Percentiles rank a stretch among this genome's conserved stretches.
phyloP scores from a whole-genome alignment of 2,888 invertebrate species.

The Habroteleia sp. region DNA sequence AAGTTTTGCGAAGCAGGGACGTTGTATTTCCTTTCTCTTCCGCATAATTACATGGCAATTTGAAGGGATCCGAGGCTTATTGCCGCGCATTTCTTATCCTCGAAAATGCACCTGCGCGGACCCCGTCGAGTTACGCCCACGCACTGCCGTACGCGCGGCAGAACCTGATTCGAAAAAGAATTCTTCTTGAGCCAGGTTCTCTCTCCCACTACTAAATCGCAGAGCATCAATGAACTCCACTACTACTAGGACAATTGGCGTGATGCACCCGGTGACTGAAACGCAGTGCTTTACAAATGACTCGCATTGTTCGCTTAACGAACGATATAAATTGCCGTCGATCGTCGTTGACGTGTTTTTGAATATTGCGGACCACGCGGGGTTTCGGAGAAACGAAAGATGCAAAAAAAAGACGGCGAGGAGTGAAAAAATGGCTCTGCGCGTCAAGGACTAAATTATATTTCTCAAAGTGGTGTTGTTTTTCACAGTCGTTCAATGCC shows the following conservation, averaged over 20 bases:
- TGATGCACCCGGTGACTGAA: constrained; percentile 50
- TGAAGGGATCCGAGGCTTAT: constrained; percentile 25
- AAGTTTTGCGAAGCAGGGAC: neutral
- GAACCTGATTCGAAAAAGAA: constrained; percentile 60
- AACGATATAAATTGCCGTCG: constrained; percentile 66
- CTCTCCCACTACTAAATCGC: constrained; percentile 52
- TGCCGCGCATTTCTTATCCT: constrained; percentile 35
- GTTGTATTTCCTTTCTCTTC: constrained; percentile 40
- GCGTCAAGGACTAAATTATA: constrained; percentile 24
- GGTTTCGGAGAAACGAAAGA: constrained; percentile 31
- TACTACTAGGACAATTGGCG: constrained; percentile 28
- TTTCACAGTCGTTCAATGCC: constrained; percentile 24
- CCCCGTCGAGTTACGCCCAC: constrained; percentile 47
- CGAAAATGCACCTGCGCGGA: constrained; percentile 59
- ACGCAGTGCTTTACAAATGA: constrained; percentile 71
- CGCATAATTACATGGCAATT: constrained; percentile 55
- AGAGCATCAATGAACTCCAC: constrained; percentile 60
- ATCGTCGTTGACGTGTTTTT: constrained; percentile 58
- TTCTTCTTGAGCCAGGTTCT: constrained; percentile 43
- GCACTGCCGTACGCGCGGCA: constrained; percentile 31
- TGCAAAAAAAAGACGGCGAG: constrained; percentile 27
- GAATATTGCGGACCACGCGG: constrained; percentile 19
- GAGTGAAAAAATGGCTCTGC: too few species aligned
- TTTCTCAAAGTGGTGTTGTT: constrained; percentile 15
- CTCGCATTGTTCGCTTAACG: constrained; percentile 76